Evolutionary conservation across 2,797 vertebrate species (phyloP), one percentile per base, ranked within the genome.

Genomic region (Podargus strigoides): DNA sequence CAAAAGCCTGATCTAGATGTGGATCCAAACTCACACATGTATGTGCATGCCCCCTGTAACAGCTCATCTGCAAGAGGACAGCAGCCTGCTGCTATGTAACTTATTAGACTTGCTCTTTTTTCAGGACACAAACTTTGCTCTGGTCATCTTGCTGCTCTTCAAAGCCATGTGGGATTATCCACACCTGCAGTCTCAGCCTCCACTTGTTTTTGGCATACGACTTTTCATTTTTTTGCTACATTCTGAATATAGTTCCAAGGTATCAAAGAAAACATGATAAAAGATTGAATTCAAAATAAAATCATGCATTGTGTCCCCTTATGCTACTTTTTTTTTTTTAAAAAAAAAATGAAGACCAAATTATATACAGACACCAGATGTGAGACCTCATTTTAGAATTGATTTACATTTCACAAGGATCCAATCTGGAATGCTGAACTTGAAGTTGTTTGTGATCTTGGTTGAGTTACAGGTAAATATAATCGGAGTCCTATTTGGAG

Each of bases 61-160:
- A 22, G 32, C 15, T 36, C 7, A 2, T 6, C 22, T 66, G 14
- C 41, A 47, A 42, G 32, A 42, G 2, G 13, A 30, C 5, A 37
- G n/a, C 32, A 36, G 30, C 1, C 18, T 47, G 3, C 6, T 36
- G 14, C 41, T 49, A 1, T 22, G 0, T n/a, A n/a, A n/a, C n/a
- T 77, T 21, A 4, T 20, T 34, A 6, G 28, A 82, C 9, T 3
- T 47, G 23, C 10, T 70, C 9, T 27, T 24, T 62, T 24, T 39
- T 10, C 24, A 6, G 39, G 46, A 7, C 0, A 4, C 3, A 64
- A 8, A 50, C 42, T 87, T 37, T 63, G 4, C 8, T 52, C 44
- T 69, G 55, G 72, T 1, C 23, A 3, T 11, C 27, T 41, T 5
- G 0, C 26, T 39, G n/a, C 13, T 76, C 24, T 68, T 67, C 80